phyloP scores from a whole-genome alignment of 37 sponge, comb jelly and placozoan species.

The Haliclona indistincta region DNA sequence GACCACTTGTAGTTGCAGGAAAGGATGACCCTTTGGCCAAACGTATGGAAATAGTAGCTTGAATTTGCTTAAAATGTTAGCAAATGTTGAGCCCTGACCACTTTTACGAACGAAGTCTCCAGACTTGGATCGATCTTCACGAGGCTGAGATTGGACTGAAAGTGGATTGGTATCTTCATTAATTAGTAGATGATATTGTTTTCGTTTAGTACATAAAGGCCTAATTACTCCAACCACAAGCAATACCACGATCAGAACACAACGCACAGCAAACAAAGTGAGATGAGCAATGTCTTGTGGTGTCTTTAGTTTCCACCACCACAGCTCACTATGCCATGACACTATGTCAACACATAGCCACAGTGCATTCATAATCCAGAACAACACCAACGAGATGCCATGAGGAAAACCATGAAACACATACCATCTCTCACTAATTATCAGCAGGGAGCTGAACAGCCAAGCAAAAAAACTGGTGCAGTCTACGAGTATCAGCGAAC shows the following conservation, averaged over 20 bases:
- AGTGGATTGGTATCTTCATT: conserved; percentile 11
- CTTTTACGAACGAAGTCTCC: conserved; percentile 36
- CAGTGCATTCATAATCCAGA: conserved; percentile 51
- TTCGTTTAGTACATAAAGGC: conserved; percentile 1
- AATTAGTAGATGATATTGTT: conserved; percentile 14
- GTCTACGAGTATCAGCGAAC: conserved; percentile 52
- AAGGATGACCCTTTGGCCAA: conserved; percentile 81
- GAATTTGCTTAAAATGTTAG: conserved; percentile 61
- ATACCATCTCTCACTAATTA: conserved; percentile 17
- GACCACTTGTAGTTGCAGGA: conserved; percentile 86
- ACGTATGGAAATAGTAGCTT: conserved; percentile 85
- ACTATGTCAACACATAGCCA: conserved; percentile 46
- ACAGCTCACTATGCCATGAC: conserved; percentile 41
- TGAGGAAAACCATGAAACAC: conserved; percentile 19
- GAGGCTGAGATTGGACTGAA: background rate
- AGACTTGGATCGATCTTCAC: background rate
- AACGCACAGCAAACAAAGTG: conserved; percentile 23
- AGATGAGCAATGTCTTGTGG: conserved; percentile 53
- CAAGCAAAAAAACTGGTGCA: conserved; percentile 51
- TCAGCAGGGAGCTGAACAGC: conserved; percentile 25
- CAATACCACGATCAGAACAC: conserved; percentile 15
- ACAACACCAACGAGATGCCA: conserved; percentile 35
- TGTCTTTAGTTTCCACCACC: conserved; percentile 67
- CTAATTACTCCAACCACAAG: conserved; percentile 28
- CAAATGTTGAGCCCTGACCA: conserved; percentile 71